These are phyloP conservation scores for Seriola dumerili DNA, from an alignment of 2,113 vertebrate genomes.

Conservation along the genomic window DNA sequence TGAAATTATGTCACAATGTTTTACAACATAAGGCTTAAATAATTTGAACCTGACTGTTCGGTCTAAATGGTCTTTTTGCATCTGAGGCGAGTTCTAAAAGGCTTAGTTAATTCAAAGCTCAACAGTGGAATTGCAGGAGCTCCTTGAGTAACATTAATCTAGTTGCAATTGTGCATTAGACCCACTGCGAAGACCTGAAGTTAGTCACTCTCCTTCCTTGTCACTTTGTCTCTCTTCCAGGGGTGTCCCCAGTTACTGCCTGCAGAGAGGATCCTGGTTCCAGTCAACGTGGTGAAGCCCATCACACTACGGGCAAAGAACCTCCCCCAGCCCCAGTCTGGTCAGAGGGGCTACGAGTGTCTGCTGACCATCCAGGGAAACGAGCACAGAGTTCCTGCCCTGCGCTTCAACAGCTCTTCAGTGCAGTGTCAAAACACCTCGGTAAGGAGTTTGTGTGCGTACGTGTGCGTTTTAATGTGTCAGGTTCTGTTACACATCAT, in stretches of 20 bases:
- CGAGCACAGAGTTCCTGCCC: constrained; percentile 93
- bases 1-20: neutral
- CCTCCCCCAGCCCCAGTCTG: constrained; percentile 96
- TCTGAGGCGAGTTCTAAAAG: neutral
- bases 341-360: constrained; percentile 97
- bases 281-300: constrained; percentile 95
- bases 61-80: neutral
- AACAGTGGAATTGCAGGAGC: neutral
- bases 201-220: neutral
- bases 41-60: neutral
- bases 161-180: constrained; percentile 13
- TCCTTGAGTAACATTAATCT: neutral
- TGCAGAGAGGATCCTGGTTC: constrained; percentile 94
- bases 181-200: neutral
- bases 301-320: constrained; percentile 97
- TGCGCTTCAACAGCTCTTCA: constrained; percentile 98
- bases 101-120: neutral
- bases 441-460: constrained; percentile 83
- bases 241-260: constrained; percentile 96
- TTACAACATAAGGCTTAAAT: neutral
- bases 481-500: constrained; percentile 2
- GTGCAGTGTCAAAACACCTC: constrained; percentile 99
- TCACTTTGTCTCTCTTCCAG: constrained; percentile 72
- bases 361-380: constrained; percentile 93
- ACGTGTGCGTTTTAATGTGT: constrained; percentile 32